phyloP scores from a whole-genome alignment of 2,113 vertebrate species.

The Butorides virescens region DNA sequence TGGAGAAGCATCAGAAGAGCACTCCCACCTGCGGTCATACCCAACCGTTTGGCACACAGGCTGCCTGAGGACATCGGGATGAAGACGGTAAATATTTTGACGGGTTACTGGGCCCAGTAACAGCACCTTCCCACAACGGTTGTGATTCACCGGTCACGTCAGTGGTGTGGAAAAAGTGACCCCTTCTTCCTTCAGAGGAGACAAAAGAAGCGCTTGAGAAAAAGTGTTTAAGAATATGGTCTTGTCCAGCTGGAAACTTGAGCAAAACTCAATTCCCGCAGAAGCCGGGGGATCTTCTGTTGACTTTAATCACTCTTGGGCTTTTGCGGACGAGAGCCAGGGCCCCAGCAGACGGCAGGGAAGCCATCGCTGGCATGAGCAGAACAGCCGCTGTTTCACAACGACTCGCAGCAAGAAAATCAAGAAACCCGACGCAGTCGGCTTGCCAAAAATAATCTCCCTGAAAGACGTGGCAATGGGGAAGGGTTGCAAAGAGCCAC shows the following conservation, averaged over 20 bases:
- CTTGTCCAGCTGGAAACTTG: background rate
- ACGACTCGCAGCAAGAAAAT: background rate
- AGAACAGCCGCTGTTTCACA: background rate
- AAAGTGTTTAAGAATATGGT: background rate
- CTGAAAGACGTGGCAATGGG: background rate
- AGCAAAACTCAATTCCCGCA: background rate
- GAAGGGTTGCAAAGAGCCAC: background rate
- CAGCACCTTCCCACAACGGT: background rate
- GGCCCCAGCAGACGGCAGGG: background rate
- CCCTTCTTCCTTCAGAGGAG: slow-evolving; percentile 6
- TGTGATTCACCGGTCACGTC: background rate
- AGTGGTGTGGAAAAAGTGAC: slow-evolving; percentile 14
- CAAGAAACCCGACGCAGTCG: background rate
- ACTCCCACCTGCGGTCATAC: background rate
- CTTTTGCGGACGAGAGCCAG: fast-evolving
- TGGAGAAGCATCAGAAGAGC: fast-evolving
- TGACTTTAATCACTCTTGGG: background rate
- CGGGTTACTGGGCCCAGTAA: background rate
- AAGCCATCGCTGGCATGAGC: background rate
- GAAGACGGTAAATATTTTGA: background rate
- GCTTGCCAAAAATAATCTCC: background rate
- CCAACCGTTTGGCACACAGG: fast-evolving
- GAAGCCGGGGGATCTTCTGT: background rate
- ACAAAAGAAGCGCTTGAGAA: background rate
- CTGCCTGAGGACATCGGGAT: background rate